Base-by-base conservation (phyloP, 2,113 vertebrate species). In the Eubucco bourcierii region DNA sequence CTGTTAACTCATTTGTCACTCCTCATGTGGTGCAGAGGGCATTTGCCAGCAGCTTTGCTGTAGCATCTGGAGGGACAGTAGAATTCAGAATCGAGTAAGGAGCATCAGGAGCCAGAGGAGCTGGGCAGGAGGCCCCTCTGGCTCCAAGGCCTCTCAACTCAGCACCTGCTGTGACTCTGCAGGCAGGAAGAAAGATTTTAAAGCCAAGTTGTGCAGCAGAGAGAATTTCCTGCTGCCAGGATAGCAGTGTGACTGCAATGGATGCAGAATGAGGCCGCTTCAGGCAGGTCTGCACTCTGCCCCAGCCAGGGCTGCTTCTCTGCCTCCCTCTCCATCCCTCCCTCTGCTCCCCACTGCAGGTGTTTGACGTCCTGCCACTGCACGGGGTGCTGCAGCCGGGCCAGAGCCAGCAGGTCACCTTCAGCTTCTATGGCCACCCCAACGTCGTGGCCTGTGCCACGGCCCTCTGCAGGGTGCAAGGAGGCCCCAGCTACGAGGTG, bases 311-410 rank as follows among this genome's bases (percentile, higher is more conserved):
- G 19, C 15, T 61, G 10, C 10, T 71, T 15, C 39, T 41, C 39
- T 41, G 39, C 53, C 19, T 13, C 25, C 1, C 8, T 23, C 44
- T 7, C 3, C 7, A 19, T 2, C 5, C 50, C 28, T 1, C 18
- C 21, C 4, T 12, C 41, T 73, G 5, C 0, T 0, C 59, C 59
- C 81, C 2, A 31, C 56, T 50, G 6, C 95, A 99, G 99, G 97
- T 98, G 17, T 99, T 99, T 65, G 97, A 98, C 53, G 95, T 99
- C 52, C n/a, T 97, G 78, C 99, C 99, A 0, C 84, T 97, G 15
- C 97, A 87, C 1, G 98, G 98, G 6, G 58, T 82, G 23, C 94
- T 99, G 80, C 92, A 72, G 77, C 99, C 99, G 39, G 97, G 98
- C 0, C 95, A 98, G 28, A 97, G 88, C 64, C 98, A 98, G 94